Conservation (phyloP, 2,113 vertebrate genomes). For the Mastomys natalensis region DNA sequence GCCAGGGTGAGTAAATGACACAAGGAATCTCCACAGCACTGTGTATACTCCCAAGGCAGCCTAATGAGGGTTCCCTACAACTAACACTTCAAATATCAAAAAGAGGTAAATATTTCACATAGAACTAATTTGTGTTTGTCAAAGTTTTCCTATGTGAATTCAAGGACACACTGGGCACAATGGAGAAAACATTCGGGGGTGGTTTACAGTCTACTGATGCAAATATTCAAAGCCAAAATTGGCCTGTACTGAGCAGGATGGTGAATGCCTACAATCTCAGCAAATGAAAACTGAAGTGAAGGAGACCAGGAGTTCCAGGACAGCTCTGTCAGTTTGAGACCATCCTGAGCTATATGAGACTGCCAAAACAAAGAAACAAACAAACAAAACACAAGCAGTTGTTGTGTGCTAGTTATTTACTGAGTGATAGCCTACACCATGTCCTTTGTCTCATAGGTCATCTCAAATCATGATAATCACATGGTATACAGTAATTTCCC, state of each 20-base stretch:
- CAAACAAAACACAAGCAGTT: background rate
- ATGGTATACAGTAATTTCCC: background rate
- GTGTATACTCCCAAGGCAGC: background rate
- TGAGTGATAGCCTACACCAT: background rate
- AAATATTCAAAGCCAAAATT: background rate
- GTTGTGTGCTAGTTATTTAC: background rate
- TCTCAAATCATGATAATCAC: background rate
- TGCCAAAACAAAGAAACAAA: background rate
- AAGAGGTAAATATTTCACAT: background rate
- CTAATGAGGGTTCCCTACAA: background rate
- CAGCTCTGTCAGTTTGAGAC: background rate
- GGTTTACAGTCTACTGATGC: background rate
- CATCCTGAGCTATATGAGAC: background rate
- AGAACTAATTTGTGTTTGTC: slow-evolving; percentile 30
- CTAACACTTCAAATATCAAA: slow-evolving; percentile 13
- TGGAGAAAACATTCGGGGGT: background rate
- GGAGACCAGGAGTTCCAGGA: background rate
- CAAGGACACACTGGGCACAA: background rate
- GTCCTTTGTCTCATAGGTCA: background rate
- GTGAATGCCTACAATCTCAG: background rate
- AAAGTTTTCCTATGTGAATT: slow-evolving; percentile 17
- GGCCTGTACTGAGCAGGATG: background rate
- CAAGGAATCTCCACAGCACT: background rate
- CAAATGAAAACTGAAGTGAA: background rate
- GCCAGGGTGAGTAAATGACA: background rate